Evolutionary conservation across 2,797 vertebrate genomes (phyloP).

Genomic region (Coracias cyanogaster): DNA sequence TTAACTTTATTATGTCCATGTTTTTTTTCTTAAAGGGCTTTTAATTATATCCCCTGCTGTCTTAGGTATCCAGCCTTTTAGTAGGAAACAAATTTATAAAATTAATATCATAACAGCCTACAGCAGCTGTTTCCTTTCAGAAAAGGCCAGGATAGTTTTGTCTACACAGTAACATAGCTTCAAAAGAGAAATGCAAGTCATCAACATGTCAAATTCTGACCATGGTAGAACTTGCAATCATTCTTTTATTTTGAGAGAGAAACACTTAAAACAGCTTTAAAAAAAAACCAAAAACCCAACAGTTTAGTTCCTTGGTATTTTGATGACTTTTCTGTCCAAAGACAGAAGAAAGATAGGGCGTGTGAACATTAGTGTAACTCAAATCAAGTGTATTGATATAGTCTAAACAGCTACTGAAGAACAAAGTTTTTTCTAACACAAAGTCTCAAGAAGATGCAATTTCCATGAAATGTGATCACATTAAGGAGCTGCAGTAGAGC

Average conservation of each 20-base stretch:
- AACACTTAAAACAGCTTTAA: not conserved
- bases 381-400: not conserved
- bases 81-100: slow-evolving; percentile 59
- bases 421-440: not conserved
- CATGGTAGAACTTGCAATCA: not conserved
- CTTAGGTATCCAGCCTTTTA: slow-evolving; percentile 51
- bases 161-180: slow-evolving; percentile 16
- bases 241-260: not conserved
- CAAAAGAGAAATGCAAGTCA: slow-evolving; percentile 42
- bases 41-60: slow-evolving; percentile 53
- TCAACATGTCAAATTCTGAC: slow-evolving; percentile 37
- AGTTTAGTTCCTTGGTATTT: not conserved
- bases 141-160: slow-evolving; percentile 25
- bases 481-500: not conserved
- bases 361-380: not conserved
- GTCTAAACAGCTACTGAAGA: not conserved
- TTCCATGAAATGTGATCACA: not conserved
- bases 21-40: slow-evolving; percentile 52
- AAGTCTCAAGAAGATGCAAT: not conserved
- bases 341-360: not conserved
- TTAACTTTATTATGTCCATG: slow-evolving; percentile 62
- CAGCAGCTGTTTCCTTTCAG: slow-evolving; percentile 39
- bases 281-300: not conserved
- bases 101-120: slow-evolving; percentile 71
- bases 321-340: not conserved